phyloP scores from a whole-genome alignment of 2,113 vertebrate genomes.

The Malaclemys terrapin region DNA sequence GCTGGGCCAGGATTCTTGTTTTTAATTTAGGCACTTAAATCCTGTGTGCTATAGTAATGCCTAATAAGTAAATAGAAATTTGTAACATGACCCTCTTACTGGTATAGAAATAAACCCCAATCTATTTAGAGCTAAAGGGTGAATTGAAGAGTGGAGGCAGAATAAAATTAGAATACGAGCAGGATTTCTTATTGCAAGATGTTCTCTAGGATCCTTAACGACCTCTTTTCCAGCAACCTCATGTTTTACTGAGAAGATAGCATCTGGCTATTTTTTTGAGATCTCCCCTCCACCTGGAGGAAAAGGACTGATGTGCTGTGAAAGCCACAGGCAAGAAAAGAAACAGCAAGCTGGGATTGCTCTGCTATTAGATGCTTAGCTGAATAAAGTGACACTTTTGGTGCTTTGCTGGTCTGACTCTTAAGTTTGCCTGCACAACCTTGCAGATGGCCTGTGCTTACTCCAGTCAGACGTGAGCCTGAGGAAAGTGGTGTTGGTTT shows the following conservation, averaged over 20 bases:
- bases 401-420: not conserved
- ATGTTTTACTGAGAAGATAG: not conserved
- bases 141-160: not conserved
- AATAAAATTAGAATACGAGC: not conserved
- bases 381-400: not conserved
- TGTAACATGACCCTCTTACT: not conserved
- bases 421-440: not conserved
- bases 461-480: slow-evolving; percentile 10
- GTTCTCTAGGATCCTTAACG: not conserved
- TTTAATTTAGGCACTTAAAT: not conserved
- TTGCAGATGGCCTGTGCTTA: not conserved
- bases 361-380: not conserved
- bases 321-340: not conserved
- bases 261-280: not conserved
- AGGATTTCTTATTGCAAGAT: not conserved
- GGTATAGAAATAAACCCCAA: not conserved
- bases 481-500: slow-evolving; percentile 40
- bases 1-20: not conserved
- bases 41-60: not conserved
- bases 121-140: not conserved
- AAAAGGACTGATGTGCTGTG: not conserved
- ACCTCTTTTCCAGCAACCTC: not conserved
- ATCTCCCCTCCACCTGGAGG: not conserved
- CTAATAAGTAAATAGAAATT: not conserved
- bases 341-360: not conserved